Evolutionary conservation across 2,113 vertebrate genomes (phyloP).

Genomic region (Laticauda colubrina): DNA sequence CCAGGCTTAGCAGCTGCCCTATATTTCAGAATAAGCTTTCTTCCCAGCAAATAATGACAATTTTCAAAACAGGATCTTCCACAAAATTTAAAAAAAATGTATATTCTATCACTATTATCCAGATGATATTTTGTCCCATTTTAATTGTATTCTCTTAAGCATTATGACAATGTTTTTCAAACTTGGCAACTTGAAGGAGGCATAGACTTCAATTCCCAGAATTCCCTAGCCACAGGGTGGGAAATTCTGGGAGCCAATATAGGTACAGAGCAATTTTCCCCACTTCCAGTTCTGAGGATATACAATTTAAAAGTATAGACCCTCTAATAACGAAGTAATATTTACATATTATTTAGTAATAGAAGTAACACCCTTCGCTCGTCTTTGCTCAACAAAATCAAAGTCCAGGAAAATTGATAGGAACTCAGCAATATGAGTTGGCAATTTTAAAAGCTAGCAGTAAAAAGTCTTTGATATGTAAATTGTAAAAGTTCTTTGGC

Average conservation of each 20-base stretch:
- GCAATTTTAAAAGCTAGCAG: conserved; percentile 53
- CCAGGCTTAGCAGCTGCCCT: not conserved
- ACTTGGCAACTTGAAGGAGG: not conserved
- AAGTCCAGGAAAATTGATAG: not conserved
- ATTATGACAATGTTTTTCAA: not conserved
- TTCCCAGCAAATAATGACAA: not conserved
- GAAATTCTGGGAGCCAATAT: not conserved
- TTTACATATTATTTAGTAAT: not conserved
- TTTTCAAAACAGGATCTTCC: not conserved
- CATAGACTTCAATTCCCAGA: not conserved
- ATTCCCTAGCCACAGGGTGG: not conserved
- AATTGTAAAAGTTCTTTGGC: conserved; percentile 57
- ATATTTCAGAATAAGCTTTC: not conserved
- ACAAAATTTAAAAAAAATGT: not conserved
- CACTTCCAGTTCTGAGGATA: not conserved
- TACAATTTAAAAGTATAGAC: not conserved
- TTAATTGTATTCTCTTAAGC: not conserved
- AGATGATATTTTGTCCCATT: not conserved
- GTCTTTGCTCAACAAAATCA: not conserved
- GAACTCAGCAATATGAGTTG: conserved; percentile 28
- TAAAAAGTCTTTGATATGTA: conserved; percentile 24
- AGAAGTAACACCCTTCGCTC: not conserved
- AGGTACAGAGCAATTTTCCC: not conserved
- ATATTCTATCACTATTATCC: not conserved
- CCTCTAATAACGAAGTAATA: not conserved